A percentile compares a stretch with the other conserved stretches of the same genome.
phyloP scores from a whole-genome alignment of 2,113 vertebrate species.

The Microcebus jonahi region DNA sequence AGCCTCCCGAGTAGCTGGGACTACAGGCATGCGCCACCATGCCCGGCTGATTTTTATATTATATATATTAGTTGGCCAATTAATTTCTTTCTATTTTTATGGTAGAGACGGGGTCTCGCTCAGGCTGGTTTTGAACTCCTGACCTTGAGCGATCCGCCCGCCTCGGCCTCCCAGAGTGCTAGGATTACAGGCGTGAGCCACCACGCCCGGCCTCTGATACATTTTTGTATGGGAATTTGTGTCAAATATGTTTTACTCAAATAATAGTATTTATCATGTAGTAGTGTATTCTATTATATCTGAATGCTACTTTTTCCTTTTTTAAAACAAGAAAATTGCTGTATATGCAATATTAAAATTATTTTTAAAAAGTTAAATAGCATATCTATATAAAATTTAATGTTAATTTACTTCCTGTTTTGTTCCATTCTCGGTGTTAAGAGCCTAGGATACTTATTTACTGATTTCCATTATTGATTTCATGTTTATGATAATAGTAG shows the following conservation, averaged over 20 bases:
- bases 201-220: too few relatives aligned
- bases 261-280: constrained; percentile 29
- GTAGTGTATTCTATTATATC: not conserved
- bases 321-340: constrained; percentile 40
- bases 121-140: too few relatives aligned
- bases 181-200: too few relatives aligned
- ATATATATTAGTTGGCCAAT: too few relatives aligned
- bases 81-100: too few relatives aligned
- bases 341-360: not conserved
- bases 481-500: not conserved
- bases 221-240: constrained; percentile 48
- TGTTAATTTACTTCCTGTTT: not conserved
- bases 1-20: too few relatives aligned
- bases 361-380: not conserved
- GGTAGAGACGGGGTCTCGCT: too few relatives aligned
- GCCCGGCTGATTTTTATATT: too few relatives aligned
- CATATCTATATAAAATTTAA: not conserved
- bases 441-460: not conserved
- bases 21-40: too few relatives aligned
- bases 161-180: too few relatives aligned
- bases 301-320: constrained; percentile 67
- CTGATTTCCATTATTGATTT: constrained; percentile 15
- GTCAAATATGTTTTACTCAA: constrained; percentile 46
- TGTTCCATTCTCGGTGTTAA: not conserved
- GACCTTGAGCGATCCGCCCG: too few relatives aligned